A percentile compares a stretch with the other conserved stretches of the same genome.
Evolutionary conservation across 2,888 invertebrate species (phyloP).

Genomic region (Eupithecia subfuscata): DNA sequence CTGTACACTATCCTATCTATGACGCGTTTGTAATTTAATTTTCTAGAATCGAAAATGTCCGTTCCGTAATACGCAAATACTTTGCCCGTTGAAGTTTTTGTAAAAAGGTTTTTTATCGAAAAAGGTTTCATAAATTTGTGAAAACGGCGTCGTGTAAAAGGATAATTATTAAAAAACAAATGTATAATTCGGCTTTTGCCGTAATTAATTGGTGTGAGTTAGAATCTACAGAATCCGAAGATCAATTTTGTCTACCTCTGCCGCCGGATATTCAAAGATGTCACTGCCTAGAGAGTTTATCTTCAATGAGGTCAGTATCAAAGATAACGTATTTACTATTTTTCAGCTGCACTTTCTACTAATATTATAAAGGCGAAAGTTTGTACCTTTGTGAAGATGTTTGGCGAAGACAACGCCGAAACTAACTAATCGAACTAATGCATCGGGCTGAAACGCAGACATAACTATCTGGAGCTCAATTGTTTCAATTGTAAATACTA

Average conservation of each 20-base stretch:
- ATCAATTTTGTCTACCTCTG: conserved; percentile 67
- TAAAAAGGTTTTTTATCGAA: conserved; percentile 41
- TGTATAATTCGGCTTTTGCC: conserved; percentile 73
- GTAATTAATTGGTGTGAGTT: conserved; percentile 59
- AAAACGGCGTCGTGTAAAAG: conserved; percentile 68
- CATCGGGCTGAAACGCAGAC: too few species aligned
- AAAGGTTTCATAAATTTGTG: conserved; percentile 55
- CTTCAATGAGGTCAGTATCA: conserved; percentile 77
- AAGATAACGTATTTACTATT: not conserved
- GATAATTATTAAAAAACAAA: conserved; percentile 63
- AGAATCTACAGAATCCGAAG: conserved; percentile 76
- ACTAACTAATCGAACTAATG: too few species aligned
- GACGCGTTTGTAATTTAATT: not conserved
- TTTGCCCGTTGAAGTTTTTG: conserved; percentile 10
- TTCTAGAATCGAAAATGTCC: conserved; percentile 19
- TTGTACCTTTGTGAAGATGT: too few species aligned
- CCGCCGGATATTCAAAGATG: conserved; percentile 81
- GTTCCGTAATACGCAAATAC: conserved; percentile 30
- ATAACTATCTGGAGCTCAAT: too few species aligned
- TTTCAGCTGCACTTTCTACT: not conserved
- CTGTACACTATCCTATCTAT: not conserved
- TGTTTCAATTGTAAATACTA: too few species aligned
- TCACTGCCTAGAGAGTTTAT: conserved; percentile 86
- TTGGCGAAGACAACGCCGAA: too few species aligned
- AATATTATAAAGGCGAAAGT: too few species aligned